Base-by-base conservation (phyloP, 2,888 invertebrate species). In the Cepaea hortensis region DNA sequence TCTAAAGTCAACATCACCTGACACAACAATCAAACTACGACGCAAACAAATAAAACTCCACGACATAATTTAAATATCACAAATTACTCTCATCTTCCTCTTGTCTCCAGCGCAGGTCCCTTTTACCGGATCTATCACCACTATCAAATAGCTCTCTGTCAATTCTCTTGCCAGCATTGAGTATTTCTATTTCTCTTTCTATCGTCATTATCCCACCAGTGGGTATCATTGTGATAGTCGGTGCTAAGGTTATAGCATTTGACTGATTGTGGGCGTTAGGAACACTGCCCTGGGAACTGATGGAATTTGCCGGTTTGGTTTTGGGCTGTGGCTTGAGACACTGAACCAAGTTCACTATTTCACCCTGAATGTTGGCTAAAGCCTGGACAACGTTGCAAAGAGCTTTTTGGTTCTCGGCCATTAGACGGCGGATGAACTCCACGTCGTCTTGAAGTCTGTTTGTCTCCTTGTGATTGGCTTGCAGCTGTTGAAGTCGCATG, bases 361-460 rank as follows among this genome's bases (percentile, higher is more conserved):
- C 94, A 73, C 93, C 93, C 89, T 94, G 94, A 86, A 94, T 94
- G 85, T 94, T 94, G 55, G 93, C 90, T 82, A 94, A 90, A n/a
- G 94, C 94, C 68, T 93, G 93, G 20, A 94, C 93, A n/a, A 94
- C 93, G 84, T 94, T 94, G 84, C 91, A 92, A 89, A 94, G 90
- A 9, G 94, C 94, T 88, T 94, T 94, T 87, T 94, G 94, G 89
- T 94, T 94, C 88, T 94, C 94, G 3, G 93, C 92, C 93, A 94
- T 94, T 70, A 94, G 91, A 6, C 92, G 90, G 9, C 94, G 90
- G 61, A 94, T 91, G 89, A 94, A 94, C 75, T 94, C 94, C 1
- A 94, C 92, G 87, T 94, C 94, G 89, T 94, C 94, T 70, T 93
- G 92, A 84, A 93, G 92, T 76, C 92, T 90, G 85, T 93, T 92